Evolutionary conservation across 2,888 invertebrate species (phyloP), one percentile per base, ranked within the genome.

Genomic region (Drosophila atripex): DNA sequence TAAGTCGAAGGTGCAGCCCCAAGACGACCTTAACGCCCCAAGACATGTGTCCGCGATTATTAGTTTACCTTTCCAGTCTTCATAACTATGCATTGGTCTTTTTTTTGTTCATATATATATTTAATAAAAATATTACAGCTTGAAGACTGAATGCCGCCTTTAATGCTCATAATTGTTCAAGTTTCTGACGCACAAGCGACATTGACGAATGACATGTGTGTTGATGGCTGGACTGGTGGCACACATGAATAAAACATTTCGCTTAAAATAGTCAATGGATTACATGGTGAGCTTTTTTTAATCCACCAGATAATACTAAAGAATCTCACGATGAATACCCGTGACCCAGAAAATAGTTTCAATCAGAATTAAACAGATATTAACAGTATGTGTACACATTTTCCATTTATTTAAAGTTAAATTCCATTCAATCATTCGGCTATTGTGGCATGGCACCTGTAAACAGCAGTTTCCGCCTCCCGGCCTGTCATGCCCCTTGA

Each of bases 171-270:
- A 63, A 38, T 35, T 52, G 61, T 46, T 52, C 12, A 63, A 50
- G 61, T 41, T 28, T 41, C 51, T 45, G 63, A 61, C 63, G 60
- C 51, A 61, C 45, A 52, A 16, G 23, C 38, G 64, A 64, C 64
- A 18, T 51, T 63, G 64, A 64, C 39, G 38, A 63, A 64, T 64
- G 32, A 39, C 38, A 53, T 46, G 53, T 32, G 7, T 7, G 53
- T 18, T 63, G 64, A 46, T 53, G 35, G 55, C 38, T 38, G 14
- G 63, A 25, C 46, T 53, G 64, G 52, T 52, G 53, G 21, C 63
- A 61, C 5, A 63, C 53, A 64, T 64, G 64, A 64, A 64, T 64
- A 63, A 64, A 64, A 64, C 64, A 64, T 64, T 23, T 18, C 4
- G 8, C 11, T 41, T 41, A 35, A 35, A 12, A n/a, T 35, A 35